phyloP scores from a whole-genome alignment of 2,888 invertebrate genomes.

The Reticulitermes lucifugus region DNA sequence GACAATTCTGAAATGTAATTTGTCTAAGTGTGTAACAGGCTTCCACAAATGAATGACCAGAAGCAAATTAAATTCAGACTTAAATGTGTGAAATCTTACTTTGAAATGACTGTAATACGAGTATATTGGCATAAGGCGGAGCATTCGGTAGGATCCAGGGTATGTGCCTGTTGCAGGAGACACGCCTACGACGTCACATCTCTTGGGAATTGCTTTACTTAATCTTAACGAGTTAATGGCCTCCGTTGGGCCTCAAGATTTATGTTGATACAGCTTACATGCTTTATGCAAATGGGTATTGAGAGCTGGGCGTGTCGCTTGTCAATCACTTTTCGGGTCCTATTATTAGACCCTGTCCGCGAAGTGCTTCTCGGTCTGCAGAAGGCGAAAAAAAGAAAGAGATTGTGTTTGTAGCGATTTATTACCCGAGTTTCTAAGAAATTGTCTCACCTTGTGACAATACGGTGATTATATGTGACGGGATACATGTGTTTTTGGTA shows the following conservation, averaged over 20 bases:
- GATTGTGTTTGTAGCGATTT: too few species aligned
- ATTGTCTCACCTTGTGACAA: too few species aligned
- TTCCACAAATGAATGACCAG: too few species aligned
- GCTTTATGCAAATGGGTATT: slow-evolving; percentile 31
- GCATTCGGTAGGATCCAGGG: neutral
- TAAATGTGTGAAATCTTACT: neutral
- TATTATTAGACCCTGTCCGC: neutral
- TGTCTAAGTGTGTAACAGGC: too few species aligned
- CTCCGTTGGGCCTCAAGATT: neutral
- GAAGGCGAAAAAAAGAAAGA: too few species aligned
- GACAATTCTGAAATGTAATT: too few species aligned
- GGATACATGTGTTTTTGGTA: too few species aligned
- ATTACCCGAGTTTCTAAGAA: too few species aligned
- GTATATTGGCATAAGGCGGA: neutral
- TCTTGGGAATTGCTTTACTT: neutral
- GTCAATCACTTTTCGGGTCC: slow-evolving; percentile 34
- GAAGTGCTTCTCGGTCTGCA: too few species aligned
- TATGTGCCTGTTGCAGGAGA: neutral
- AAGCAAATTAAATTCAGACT: too few species aligned
- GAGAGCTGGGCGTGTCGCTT: slow-evolving; percentile 27
- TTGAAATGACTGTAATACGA: neutral
- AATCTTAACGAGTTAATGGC: slow-evolving; percentile 1
- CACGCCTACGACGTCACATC: neutral
- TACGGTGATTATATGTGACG: too few species aligned
- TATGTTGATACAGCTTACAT: slow-evolving; percentile 11